These are phyloP conservation scores for Stenichneumon culpator DNA, from an alignment of 2,888 invertebrate species.

Conservation along the genomic window DNA sequence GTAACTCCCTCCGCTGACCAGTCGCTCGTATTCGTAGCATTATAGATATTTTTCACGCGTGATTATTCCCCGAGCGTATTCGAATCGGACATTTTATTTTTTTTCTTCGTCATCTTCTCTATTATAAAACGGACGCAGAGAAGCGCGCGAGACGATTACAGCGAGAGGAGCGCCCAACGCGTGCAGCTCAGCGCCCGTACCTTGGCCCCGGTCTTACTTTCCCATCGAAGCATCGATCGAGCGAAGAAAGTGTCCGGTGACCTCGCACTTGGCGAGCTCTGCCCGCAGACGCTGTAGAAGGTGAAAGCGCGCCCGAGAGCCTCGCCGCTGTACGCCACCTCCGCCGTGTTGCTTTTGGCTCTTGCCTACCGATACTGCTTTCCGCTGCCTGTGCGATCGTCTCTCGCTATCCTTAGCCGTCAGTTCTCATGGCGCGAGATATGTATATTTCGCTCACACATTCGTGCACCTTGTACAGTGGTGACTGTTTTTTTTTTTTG, in stretches of 20 bases:
- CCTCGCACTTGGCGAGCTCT: slow-evolving; percentile 73
- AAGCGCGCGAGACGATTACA: not conserved
- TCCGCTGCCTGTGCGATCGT: not conserved
- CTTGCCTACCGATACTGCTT: slow-evolving; percentile 47
- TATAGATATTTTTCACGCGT: slow-evolving; percentile 50
- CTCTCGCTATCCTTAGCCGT: not conserved
- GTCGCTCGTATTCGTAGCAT: slow-evolving; percentile 42
- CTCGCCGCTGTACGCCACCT: slow-evolving; percentile 39
- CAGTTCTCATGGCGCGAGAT: not conserved
- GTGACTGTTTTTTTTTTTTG: not conserved
- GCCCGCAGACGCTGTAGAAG: slow-evolving; percentile 74
- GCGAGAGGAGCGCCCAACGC: not conserved
- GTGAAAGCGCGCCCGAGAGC: slow-evolving; percentile 83
- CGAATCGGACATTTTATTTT: not conserved
- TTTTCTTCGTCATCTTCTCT: not conserved
- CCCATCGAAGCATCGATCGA: slow-evolving; percentile 83
- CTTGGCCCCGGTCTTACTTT: slow-evolving; percentile 76
- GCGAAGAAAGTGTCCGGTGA: slow-evolving; percentile 84
- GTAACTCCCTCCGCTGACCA: slow-evolving; percentile 15
- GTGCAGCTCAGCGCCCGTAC: not conserved
- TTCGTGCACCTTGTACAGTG: not conserved
- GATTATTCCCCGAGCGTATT: slow-evolving; percentile 10
- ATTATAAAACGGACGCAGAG: not conserved
- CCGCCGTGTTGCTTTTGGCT: slow-evolving; percentile 57
- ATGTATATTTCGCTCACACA: not conserved